These are phyloP conservation scores for Calameuta filiformis DNA, from an alignment of 2,888 invertebrate genomes.

Conservation along the genomic window DNA sequence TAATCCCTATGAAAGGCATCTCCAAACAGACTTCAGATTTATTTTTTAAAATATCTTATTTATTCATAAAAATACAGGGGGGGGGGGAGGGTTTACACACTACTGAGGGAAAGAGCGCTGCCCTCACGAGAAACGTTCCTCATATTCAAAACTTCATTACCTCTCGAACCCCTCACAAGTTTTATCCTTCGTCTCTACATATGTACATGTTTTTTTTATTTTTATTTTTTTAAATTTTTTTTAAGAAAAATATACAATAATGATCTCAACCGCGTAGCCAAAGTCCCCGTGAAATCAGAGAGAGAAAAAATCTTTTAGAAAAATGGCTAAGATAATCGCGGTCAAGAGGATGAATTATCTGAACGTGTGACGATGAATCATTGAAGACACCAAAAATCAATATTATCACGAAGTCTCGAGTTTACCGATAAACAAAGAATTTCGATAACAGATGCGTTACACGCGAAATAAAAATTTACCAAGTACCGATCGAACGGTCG, in stretches of 20 bases:
- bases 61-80: constrained; percentile 66
- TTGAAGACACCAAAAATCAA: background rate
- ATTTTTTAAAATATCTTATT: constrained; percentile 66
- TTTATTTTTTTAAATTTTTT: background rate
- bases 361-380: background rate
- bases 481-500: background rate
- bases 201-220: background rate
- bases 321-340: background rate
- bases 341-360: background rate
- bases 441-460: background rate
- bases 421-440: background rate
- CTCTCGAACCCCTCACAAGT: background rate
- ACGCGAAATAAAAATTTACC: background rate
- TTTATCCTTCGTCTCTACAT: background rate
- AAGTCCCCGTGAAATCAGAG: background rate
- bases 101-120: constrained; percentile 33
- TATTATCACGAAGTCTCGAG: background rate
- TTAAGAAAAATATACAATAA: background rate
- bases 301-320: background rate
- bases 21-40: constrained; percentile 67
- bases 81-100: constrained; percentile 31
- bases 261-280: background rate
- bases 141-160: background rate
- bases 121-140: constrained; percentile 16
- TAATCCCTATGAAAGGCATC: constrained; percentile 67